Base-by-base conservation (phyloP, 1,140 invertebrate genomes). In the Andricus grossulariae region DNA sequence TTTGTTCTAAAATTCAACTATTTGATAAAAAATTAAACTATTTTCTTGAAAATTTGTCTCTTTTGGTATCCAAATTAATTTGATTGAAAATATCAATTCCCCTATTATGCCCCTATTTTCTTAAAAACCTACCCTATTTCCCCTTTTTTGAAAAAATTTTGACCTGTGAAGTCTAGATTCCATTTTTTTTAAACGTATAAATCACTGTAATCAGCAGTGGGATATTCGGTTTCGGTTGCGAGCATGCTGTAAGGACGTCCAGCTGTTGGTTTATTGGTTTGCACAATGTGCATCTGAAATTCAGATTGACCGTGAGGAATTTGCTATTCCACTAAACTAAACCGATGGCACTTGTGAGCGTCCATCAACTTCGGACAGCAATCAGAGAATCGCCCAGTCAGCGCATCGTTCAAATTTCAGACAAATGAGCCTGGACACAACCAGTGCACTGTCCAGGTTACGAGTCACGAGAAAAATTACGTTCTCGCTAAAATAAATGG, bases 351-450 rank as follows among this genome's bases (percentile, higher is more conserved):
- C 60, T 66, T 66, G 60, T 12, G 39, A 66, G 39, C 60, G 25
- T 66, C 57, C 57, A 66, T 66, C 60, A 66, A 66, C 25, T 66
- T 66, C 39, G 21, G 60, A 66, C 25, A 39, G 60, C 60, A 66
- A 66, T 66, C 60, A 66, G 60, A 66, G 60, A 66, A 66, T 39
- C 60, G 60, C 10, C 60, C 60, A 66, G 60, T 66, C 60, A 66
- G 60, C 60, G 60, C 25, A 39, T n/a, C 60, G 60, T 66, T 66
- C 60, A 66, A 39, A 66, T 66, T 66, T 39, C 60, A 66, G 60
- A 66, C 60, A 66, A 66, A 39, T 32, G 60, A 8, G 57, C 16
- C 57, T 39, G 60, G 32, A 66, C 32, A 66, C 60, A 39, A 16
- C 60, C 60, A 66, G 16, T 21, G 25, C 21, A 57, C 39, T 21